Percentiles rank a stretch among this genome's conserved stretches.
phyloP scores from a whole-genome alignment of 2,113 vertebrate species.

The Poeciliopsis turrubarensis region DNA sequence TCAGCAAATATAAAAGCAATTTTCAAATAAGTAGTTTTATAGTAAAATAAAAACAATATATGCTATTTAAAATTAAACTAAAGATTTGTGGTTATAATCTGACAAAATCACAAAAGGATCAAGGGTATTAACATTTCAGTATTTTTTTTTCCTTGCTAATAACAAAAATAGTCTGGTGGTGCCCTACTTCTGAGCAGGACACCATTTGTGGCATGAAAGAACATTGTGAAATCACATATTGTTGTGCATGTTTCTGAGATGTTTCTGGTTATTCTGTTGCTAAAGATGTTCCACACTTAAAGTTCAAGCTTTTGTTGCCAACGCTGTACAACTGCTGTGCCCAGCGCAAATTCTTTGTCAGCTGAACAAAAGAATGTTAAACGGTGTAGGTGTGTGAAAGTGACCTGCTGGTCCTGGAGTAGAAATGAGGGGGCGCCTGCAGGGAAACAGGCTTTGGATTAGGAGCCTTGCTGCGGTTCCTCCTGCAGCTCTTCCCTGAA shows the following conservation, averaged over 20 bases:
- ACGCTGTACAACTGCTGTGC: constrained; percentile 5
- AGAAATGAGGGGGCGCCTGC: constrained; percentile 45
- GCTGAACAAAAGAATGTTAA: constrained; percentile 34
- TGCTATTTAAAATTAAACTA: too few species aligned
- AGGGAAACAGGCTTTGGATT: constrained; percentile 35
- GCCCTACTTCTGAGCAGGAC: too few species aligned
- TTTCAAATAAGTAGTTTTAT: too few species aligned
- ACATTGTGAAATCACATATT: too few species aligned
- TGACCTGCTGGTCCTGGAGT: constrained; percentile 52
- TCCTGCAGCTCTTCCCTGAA: constrained; percentile 26
- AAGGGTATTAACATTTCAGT: too few species aligned
- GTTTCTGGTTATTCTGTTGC: neutral
- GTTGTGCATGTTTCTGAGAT: neutral
- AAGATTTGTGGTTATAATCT: too few species aligned
- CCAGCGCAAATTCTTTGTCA: constrained; percentile 28
- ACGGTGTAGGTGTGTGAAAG: constrained; percentile 59
- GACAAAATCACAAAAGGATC: too few species aligned
- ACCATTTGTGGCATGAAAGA: too few species aligned
- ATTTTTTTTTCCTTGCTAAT: too few species aligned
- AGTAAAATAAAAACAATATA: too few species aligned
- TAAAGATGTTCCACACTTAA: neutral
- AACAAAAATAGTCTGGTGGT: too few species aligned
- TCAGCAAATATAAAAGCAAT: too few species aligned
- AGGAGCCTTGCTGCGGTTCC: constrained; percentile 36
- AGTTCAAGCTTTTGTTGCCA: constrained; percentile 12